A percentile compares a stretch with the other conserved stretches of the same genome.
Conservation (phyloP, 2,113 vertebrate genomes). For the Ibidorhyncha struthersii region DNA sequence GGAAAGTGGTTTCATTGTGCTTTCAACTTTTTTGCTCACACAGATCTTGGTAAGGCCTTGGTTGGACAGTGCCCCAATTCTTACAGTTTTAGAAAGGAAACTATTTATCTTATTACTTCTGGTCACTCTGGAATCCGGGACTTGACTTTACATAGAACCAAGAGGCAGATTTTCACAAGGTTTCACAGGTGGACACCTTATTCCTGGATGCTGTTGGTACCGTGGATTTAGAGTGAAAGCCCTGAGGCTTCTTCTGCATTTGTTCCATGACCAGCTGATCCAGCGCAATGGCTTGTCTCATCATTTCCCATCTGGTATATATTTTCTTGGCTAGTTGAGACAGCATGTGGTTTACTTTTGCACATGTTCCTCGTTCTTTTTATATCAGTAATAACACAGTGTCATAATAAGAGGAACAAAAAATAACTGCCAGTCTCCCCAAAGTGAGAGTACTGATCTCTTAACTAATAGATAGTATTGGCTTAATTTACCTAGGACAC, state of each 20-base stretch:
- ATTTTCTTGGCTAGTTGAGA: conserved; percentile 55
- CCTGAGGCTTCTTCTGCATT: not conserved
- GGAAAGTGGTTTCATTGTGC: not conserved
- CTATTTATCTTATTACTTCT: not conserved
- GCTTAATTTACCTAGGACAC: not conserved
- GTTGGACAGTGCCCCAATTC: not conserved
- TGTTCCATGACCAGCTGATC: not conserved
- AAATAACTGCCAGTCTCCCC: not conserved
- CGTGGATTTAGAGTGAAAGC: not conserved
- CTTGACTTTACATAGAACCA: not conserved
- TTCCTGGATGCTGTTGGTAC: not conserved
- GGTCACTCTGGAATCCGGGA: not conserved
- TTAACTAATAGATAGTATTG: not conserved
- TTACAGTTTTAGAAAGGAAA: not conserved
- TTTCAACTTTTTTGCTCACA: not conserved
- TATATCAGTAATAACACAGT: conserved; percentile 56
- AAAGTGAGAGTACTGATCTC: not conserved
- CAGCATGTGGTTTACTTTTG: conserved; percentile 52
- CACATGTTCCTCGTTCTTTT: conserved; percentile 61
- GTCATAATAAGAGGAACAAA: conserved; percentile 41
- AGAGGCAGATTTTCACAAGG: not conserved
- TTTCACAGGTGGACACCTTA: not conserved
- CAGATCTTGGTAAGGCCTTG: not conserved
- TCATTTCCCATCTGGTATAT: conserved; percentile 44
- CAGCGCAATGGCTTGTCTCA: not conserved